Base-by-base conservation (phyloP, 2,113 vertebrate species). In the Sphaerodactylus townsendi region DNA sequence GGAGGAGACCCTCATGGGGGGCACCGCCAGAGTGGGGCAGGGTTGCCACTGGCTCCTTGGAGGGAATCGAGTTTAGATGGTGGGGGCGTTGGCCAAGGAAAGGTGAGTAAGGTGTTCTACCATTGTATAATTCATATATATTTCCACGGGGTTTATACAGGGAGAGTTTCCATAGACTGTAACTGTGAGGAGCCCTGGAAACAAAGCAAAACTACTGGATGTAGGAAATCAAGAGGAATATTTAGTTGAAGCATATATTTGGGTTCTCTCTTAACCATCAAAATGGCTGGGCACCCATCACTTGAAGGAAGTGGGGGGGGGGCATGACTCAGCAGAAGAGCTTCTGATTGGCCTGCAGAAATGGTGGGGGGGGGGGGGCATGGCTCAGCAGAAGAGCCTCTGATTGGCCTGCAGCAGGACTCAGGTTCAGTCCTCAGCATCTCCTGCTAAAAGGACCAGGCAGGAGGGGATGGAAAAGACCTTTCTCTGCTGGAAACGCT, bases 41-140 rank as follows among this genome's bases (percentile, higher is more conserved):
- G 91, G 70, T 85, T 97, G 80, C 93, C 96, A 62, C 96, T 96
- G 83, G 93, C 95, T 48, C 95, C 90, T 77, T 98, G 98, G 98
- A 96, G 95, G 88, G 98, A 98, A 87, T 97, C 97, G 70, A 98
- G 98, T 85, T 93, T 98, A 37, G 98, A 98, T 5, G 95, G 94
- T 1, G 53, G 83, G 39, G 92, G 96, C 35, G 80, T 91, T 1
- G 84, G 87, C 21, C 10, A 84, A 0, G 10, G 89, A 90, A 97
- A 98, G 96, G 98, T 98, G 70, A 83, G 94, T 77, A 46, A 17
- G 4, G 2, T 13, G 7, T 10, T 9, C n/a, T 1, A 10, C 39
- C 50, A 10, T 44, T 10, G 62, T 3, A 30, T 1, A 7, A 33
- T 23, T 50, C 3, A 39, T 10, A 3, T 37, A 0, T 28, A 2